phyloP scores from a whole-genome alignment of 2,888 invertebrate species.

The Parochlus steinenii region DNA sequence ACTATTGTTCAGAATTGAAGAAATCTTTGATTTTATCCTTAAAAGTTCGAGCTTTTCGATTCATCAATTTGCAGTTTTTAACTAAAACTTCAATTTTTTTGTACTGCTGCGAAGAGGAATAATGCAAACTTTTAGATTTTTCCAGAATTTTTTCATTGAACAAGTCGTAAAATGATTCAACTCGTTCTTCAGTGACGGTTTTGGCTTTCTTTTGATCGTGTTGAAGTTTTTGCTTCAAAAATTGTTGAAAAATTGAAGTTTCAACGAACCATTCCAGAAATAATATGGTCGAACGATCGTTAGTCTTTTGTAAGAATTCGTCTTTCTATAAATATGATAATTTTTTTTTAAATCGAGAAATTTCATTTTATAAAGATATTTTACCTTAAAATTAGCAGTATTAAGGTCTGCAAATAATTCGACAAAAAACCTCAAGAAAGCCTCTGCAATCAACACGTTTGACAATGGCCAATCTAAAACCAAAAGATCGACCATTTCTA shows the following conservation, averaged over 20 bases:
- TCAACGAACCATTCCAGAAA: conserved; percentile 79
- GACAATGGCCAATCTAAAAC: conserved; percentile 22
- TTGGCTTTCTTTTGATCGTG: not conserved
- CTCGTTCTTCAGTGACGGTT: not conserved
- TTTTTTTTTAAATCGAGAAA: too few relatives aligned
- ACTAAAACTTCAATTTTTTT: conserved; percentile 18
- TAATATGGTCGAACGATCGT: conserved; percentile 47
- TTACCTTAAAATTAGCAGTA: not conserved
- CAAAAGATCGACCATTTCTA: conserved; percentile 19
- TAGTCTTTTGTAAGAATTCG: conserved; percentile 44
- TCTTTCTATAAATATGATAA: conserved; percentile 44
- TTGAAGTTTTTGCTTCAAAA: conserved; percentile 20
- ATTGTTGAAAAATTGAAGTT: conserved; percentile 70
- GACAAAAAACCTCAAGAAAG: conserved; percentile 61
- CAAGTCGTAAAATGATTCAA: conserved; percentile 15
- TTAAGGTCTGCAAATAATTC: conserved; percentile 46
- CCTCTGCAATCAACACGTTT: conserved; percentile 60
- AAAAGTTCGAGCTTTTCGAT: conserved; percentile 19
- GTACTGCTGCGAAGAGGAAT: conserved; percentile 3
- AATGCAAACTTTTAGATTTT: conserved; percentile 17
- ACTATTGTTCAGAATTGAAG: too few relatives aligned
- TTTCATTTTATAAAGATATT: not conserved
- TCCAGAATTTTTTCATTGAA: conserved; percentile 19
- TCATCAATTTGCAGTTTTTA: conserved; percentile 19
- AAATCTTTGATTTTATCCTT: conserved; percentile 19